These are phyloP conservation scores for Brenthis hecate DNA, from an alignment of 2,888 invertebrate species.

Conservation along the genomic window DNA sequence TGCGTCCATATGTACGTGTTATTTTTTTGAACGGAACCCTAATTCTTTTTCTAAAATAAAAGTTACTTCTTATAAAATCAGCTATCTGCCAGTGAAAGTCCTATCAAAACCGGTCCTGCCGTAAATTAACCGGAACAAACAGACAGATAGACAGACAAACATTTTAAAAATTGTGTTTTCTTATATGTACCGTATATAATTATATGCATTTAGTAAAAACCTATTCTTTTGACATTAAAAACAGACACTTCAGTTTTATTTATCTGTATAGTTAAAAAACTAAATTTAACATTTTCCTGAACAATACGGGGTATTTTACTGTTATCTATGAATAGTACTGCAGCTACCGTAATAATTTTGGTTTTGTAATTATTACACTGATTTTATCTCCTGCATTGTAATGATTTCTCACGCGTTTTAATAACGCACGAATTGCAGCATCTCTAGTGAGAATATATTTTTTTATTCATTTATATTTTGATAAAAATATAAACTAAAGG, in stretches of 20 bases:
- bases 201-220: too few species aligned
- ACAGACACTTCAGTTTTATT: background rate
- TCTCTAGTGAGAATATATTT: background rate
- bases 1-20: too few species aligned
- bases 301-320: slow-evolving; percentile 4
- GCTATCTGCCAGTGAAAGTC: too few species aligned
- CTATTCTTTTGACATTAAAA: background rate
- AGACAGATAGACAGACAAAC: too few species aligned
- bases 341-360: slow-evolving; percentile 21
- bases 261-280: background rate
- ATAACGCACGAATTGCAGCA: slow-evolving; percentile 14
- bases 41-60: too few species aligned
- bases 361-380: slow-evolving; percentile 19
- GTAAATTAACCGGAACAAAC: too few species aligned
- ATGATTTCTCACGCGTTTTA: slow-evolving; percentile 21
- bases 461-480: slow-evolving; percentile 1
- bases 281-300: background rate
- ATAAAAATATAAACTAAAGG: background rate
- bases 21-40: too few species aligned
- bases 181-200: background rate
- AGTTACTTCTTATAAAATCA: too few species aligned
- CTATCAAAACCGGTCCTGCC: too few species aligned
- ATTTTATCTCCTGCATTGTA: slow-evolving; percentile 22
- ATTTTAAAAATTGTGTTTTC: slow-evolving; percentile 1
- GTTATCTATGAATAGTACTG: slow-evolving; percentile 6